Evolutionary conservation across 92 coral and sea anemone genomes (phyloP), one percentile per base, ranked within the genome.

Genomic region (Actinostola sp.): DNA sequence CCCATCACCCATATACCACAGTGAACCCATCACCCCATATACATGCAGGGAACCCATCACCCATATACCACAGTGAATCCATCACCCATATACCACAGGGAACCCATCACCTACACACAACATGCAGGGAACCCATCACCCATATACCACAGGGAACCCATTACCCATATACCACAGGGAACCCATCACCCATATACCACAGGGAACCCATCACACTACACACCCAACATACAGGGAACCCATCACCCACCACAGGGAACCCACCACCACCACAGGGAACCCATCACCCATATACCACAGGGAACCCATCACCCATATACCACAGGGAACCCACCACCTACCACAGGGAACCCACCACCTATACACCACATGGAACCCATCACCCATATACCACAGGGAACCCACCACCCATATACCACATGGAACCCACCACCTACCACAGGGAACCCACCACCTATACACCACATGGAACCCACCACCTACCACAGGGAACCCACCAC

Each of bases 61-160:
- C 61, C n/a, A n/a, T n/a, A n/a, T n/a, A n/a, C n/a, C n/a, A n/a
- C n/a, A n/a, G n/a, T n/a, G n/a, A n/a, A n/a, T n/a, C n/a, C n/a
- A n/a, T n/a, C n/a, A n/a, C n/a, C n/a, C n/a, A n/a, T n/a, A n/a
- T n/a, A n/a, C 54, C 3, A 48, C 9, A 28, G 14, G 61, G 6
- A 54, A 10, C 6, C 14, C 15, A 54, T 28, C 14, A 59, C 1
- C 1, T 67, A 94, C 98, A 23, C 30, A 54, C 9, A 2, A 12
- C 28, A 54, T 6, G n/a, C n/a, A n/a, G n/a, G 61, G 17, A 54
- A 23, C 61, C 61, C 7, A 39, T 7, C 7, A 39, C 8, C 61
- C n/a, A n/a, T n/a, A n/a, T n/a, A n/a, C n/a, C n/a, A n/a, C n/a
- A n/a, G n/a, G n/a, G n/a, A n/a, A n/a, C n/a, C n/a, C n/a, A n/a